These are phyloP conservation scores for Furcifer pardalis DNA, from an alignment of 2,797 vertebrate species.

Conservation along the genomic window DNA sequence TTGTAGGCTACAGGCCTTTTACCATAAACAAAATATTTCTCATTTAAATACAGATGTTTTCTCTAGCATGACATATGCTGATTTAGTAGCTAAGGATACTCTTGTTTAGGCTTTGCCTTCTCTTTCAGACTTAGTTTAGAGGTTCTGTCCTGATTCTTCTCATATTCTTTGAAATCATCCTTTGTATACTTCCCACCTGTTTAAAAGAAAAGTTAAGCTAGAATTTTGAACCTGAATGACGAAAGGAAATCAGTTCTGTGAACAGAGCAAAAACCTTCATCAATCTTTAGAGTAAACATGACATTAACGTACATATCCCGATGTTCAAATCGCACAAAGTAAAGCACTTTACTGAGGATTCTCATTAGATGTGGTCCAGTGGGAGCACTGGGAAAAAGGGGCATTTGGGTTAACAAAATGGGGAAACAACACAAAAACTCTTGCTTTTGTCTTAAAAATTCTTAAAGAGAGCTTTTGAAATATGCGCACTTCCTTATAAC, in stretches of 20 bases:
- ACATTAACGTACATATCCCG: background rate
- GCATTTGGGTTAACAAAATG: too few species aligned
- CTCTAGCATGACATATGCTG: background rate
- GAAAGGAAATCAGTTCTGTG: background rate
- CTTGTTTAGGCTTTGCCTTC: slow-evolving; percentile 88
- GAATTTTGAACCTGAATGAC: slow-evolving; percentile 34
- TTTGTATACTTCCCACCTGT: slow-evolving; percentile 93
- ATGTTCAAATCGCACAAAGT: background rate
- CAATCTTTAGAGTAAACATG: too few species aligned
- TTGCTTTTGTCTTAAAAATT: too few species aligned
- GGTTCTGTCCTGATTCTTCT: slow-evolving; percentile 85
- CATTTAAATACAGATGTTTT: background rate
- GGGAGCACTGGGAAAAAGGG: too few species aligned
- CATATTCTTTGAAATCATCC: slow-evolving; percentile 95
- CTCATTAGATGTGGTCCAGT: background rate
- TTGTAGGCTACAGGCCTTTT: background rate
- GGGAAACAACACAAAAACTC: too few species aligned
- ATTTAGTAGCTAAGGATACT: slow-evolving; percentile 86
- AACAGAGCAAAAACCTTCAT: background rate
- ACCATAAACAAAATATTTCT: background rate
- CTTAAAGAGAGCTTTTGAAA: too few species aligned
- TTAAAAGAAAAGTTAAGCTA: slow-evolving; percentile 30
- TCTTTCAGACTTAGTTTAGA: slow-evolving; percentile 92
- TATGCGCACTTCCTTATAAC: too few species aligned
- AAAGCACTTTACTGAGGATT: background rate